Conservation (phyloP, 2,113 vertebrate genomes). For the Calyptommatus sinebrachiatus region DNA sequence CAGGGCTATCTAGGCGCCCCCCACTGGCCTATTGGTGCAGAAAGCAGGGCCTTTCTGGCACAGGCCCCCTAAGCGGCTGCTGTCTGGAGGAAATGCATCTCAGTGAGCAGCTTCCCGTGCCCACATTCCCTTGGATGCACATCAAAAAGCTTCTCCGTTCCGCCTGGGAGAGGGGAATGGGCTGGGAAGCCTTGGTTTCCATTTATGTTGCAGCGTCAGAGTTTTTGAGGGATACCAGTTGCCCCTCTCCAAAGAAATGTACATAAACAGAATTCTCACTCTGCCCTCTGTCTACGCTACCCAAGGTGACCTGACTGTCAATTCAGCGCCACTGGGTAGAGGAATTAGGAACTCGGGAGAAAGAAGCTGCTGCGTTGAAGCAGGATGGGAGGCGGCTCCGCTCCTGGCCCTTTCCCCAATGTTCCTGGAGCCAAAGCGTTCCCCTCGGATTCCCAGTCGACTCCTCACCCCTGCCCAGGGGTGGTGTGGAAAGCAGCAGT, state of each 20-base stretch:
- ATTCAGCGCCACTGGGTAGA: conserved; percentile 41
- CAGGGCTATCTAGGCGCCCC: conserved; percentile 21
- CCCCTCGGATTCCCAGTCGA: conserved; percentile 29
- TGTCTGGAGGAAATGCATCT: conserved; percentile 67
- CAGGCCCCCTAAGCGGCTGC: conserved; percentile 29
- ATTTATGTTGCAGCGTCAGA: conserved; percentile 50
- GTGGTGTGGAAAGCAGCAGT: conserved; percentile 17
- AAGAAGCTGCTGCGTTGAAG: conserved; percentile 48
- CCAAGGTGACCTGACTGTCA: conserved; percentile 51
- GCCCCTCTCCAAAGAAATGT: conserved; percentile 39
- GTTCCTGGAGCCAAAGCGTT: rapidly evolving
- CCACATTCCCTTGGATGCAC: conserved; percentile 41
- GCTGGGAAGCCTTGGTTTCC: conserved; percentile 47
- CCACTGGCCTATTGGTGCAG: conserved; percentile 37
- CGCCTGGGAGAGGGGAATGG: conserved; percentile 47
- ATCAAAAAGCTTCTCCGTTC: conserved; percentile 51
- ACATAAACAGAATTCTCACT: conserved; percentile 57
- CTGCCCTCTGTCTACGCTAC: conserved; percentile 51
- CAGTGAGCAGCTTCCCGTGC: conserved; percentile 60
- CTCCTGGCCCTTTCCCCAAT: conserved; percentile 21
- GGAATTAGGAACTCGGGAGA: conserved; percentile 49
- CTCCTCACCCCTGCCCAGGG: neutral
- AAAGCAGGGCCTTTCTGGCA: conserved; percentile 46
- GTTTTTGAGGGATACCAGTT: conserved; percentile 51
- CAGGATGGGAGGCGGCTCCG: conserved; percentile 55